Evolutionary conservation across 2,797 vertebrate species (phyloP), one percentile per base, ranked within the genome.

Genomic region (Lacerta agilis): DNA sequence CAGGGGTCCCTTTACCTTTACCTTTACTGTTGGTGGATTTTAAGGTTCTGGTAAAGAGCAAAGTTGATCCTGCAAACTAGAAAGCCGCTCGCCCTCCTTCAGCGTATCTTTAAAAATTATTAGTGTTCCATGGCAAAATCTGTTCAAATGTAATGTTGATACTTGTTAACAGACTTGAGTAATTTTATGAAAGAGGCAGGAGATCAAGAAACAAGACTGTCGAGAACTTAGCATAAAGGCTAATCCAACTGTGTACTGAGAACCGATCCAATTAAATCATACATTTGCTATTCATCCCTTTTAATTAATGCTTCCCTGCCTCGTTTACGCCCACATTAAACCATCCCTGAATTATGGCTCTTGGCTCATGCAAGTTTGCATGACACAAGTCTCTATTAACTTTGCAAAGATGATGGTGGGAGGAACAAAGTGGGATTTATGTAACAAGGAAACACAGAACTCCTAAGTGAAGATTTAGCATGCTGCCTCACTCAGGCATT

Each of bases 281-380:
- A 23, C 67, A 85, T 85, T 84, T 84, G 38, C 82, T 79, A 73
- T 79, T 88, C 67, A 80, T 79, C 66, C 58, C 82, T 85, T 88
- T 79, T 79, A 79, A 88, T 88, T 72, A 84, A 80, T 84, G 87
- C 20, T 85, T 79, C 69, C 29, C 36, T 75, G 82, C 27, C 49
- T 88, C 11, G 55, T 85, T 79, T 85, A 85, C 77, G 45, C 18
- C 25, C 73, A 91, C 90, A 67, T 88, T 88, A 90, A 93, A 81
- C 17, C 27, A 61, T 29, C 79, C 77, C 69, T 3, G 82, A 86
- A 0, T 85, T 91, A 88, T 0, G 4, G 11, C 3, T 89, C 55
- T 89, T 75, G 38, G 13, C 82, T 82, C 20, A 77, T 76, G 27
- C 2, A 76, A 33, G 58, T 36, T 17, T 91, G n/a, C 76, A 85